phyloP scores from a whole-genome alignment of 1,140 invertebrate species.

The Cotesia vestalis region DNA sequence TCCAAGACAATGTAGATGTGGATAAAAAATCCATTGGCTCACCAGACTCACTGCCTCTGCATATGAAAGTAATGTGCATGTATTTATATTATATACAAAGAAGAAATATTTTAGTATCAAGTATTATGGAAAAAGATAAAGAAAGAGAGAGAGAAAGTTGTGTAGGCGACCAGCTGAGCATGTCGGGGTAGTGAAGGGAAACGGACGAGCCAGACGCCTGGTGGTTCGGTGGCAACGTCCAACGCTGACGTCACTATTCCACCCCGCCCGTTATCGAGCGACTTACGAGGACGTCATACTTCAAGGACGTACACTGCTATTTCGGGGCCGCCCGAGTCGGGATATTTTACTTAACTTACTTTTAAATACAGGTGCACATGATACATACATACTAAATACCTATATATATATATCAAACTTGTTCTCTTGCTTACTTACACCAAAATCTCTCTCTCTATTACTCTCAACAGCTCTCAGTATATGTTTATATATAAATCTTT shows the following conservation, averaged over 20 bases:
- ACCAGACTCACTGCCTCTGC: no score
- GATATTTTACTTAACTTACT: no score
- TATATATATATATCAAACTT: neutral
- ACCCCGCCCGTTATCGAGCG: conserved; percentile 61
- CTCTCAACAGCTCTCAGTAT: neutral
- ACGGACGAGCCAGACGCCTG: conserved; percentile 18
- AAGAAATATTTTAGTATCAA: neutral
- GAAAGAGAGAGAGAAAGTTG: conserved; percentile 26
- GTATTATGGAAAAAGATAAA: neutral
- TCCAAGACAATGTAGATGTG: neutral
- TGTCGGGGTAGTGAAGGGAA: conserved; percentile 1
- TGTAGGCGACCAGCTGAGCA: conserved; percentile 25
- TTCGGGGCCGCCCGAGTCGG: conserved; percentile 31
- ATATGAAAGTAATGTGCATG: no score
- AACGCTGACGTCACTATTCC: conserved; percentile 48
- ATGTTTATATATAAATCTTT: conserved; percentile 22
- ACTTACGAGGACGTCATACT: conserved; percentile 38
- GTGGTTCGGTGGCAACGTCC: conserved; percentile 37
- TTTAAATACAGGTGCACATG: neutral
- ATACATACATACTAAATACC: no score
- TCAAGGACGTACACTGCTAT: conserved; percentile 42
- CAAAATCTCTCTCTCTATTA: neutral
- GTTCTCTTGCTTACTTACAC: neutral
- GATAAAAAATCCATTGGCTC: no score
- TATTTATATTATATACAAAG: neutral